A percentile compares a stretch with the other conserved stretches of the same genome.
phyloP scores from a whole-genome alignment of 2,797 vertebrate genomes.

The Botia kubotai region DNA sequence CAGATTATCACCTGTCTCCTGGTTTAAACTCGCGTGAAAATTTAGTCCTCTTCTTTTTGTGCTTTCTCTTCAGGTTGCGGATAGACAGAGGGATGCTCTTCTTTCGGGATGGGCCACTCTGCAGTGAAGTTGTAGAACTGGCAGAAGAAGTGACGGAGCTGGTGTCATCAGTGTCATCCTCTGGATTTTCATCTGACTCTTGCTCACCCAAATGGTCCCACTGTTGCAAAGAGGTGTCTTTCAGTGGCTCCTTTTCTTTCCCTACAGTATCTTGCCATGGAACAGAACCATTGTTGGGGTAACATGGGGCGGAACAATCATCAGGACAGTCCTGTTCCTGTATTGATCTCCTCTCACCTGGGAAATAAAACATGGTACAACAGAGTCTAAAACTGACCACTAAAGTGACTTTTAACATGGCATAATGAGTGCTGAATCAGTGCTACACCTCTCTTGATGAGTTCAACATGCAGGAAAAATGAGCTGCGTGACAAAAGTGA shows the following conservation, averaged over 20 bases:
- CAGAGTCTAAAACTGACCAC: too few species aligned
- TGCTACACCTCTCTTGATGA: too few species aligned
- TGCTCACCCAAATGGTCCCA: slow-evolving; percentile 83
- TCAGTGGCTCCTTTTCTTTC: slow-evolving; percentile 71
- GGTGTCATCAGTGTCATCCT: slow-evolving; percentile 93
- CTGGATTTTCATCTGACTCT: slow-evolving; percentile 92
- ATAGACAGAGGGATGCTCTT: slow-evolving; percentile 96
- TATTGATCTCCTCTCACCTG: slow-evolving; percentile 74
- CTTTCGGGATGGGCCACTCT: slow-evolving; percentile 88
- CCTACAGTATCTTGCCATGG: slow-evolving; percentile 63
- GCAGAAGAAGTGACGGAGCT: slow-evolving; percentile 96
- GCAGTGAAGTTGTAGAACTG: slow-evolving; percentile 94
- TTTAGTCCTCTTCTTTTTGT: slow-evolving; percentile 97
- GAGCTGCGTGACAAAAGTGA: too few species aligned
- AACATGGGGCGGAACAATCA: slow-evolving; percentile 64
- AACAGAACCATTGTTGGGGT: slow-evolving; percentile 74
- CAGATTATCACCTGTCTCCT: slow-evolving; percentile 86
- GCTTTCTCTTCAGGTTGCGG: slow-evolving; percentile 95
- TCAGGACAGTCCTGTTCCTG: slow-evolving; percentile 62
- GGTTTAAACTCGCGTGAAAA: slow-evolving; percentile 93
- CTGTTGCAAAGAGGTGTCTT: slow-evolving; percentile 62
- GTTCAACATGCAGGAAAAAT: too few species aligned
- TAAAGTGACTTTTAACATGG: too few species aligned
- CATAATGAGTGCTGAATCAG: too few species aligned
- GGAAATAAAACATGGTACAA: slow-evolving; percentile 14